Conservation (phyloP, 2,888 invertebrate species). For the Noctua janthe region DNA sequence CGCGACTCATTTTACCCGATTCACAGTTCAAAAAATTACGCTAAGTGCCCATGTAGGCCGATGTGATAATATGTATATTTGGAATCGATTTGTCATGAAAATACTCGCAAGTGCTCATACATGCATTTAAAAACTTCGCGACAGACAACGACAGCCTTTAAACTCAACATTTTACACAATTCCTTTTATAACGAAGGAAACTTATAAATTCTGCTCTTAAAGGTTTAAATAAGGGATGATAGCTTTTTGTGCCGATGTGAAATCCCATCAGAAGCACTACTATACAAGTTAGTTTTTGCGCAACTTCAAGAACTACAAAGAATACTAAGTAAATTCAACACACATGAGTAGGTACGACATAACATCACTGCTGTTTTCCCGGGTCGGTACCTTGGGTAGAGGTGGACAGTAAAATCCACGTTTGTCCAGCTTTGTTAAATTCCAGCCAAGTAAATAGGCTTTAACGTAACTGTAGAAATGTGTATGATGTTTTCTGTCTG, state of each 20-base stretch:
- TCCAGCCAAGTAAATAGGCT: background rate
- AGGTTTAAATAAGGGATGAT: background rate
- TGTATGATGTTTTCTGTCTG: background rate
- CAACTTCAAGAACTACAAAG: background rate
- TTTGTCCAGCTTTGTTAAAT: background rate
- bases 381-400: too few species aligned
- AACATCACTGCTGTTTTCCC: background rate
- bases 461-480: background rate
- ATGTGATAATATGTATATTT: background rate
- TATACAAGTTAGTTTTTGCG: background rate
- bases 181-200: background rate
- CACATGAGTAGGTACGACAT: background rate
- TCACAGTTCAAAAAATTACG: too few species aligned
- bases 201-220: background rate
- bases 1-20: too few species aligned
- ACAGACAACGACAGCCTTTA: background rate
- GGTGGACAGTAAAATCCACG: too few species aligned
- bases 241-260: background rate
- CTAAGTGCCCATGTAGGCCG: background rate
- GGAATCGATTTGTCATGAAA: background rate
- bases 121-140: background rate
- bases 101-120: background rate
- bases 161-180: background rate
- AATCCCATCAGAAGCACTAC: background rate
- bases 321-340: background rate